Conservation (phyloP, 2,888 invertebrate genomes). For the Eupithecia subfuscata region DNA sequence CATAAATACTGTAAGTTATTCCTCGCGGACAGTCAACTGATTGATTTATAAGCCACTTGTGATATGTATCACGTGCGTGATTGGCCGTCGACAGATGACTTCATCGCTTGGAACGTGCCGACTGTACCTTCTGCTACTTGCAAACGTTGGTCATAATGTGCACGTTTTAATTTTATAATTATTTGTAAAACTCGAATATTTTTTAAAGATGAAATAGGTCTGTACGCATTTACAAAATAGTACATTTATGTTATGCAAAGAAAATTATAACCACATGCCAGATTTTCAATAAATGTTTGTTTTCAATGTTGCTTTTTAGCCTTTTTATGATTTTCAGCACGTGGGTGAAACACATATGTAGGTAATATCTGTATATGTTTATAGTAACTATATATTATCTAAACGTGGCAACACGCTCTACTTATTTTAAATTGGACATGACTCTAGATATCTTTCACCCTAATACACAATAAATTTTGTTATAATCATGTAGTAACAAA, state of each 20-base stretch:
- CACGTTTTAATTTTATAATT: not conserved
- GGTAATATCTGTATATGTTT: too few species aligned
- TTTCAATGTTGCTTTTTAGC: too few species aligned
- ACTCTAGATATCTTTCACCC: not conserved
- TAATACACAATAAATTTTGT: not conserved
- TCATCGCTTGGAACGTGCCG: slow-evolving; percentile 46
- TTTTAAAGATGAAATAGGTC: too few species aligned
- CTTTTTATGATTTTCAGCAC: too few species aligned
- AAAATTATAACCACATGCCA: too few species aligned
- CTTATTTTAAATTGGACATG: not conserved
- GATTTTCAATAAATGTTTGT: too few species aligned
- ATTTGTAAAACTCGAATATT: not conserved
- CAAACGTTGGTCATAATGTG: not conserved
- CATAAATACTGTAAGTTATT: slow-evolving; percentile 37
- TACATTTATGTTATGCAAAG: too few species aligned
- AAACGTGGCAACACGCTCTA: not conserved
- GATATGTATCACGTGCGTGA: slow-evolving; percentile 45
- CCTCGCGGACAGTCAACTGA: slow-evolving; percentile 21
- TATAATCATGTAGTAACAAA: slow-evolving; percentile 6
- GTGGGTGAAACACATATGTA: too few species aligned
- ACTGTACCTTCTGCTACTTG: slow-evolving; percentile 15
- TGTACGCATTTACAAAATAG: too few species aligned
- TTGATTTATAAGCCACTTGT: slow-evolving; percentile 43
- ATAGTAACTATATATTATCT: too few species aligned
- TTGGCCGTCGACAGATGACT: slow-evolving; percentile 47